Conservation (phyloP, 1,140 invertebrate species). For the Augochlora pura region DNA sequence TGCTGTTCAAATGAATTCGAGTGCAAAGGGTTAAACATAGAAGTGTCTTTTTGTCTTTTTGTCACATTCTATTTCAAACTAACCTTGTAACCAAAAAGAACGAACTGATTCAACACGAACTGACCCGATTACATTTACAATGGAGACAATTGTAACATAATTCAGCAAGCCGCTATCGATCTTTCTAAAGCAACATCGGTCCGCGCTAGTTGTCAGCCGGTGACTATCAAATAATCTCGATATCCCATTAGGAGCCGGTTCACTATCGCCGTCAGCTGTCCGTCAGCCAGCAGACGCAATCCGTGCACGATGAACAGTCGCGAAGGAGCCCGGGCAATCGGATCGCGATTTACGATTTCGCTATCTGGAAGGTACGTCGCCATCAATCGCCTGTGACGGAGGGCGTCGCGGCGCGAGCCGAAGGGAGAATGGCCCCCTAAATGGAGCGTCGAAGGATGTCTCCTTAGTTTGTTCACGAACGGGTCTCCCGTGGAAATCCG, state of each 20-base stretch:
- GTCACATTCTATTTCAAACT: no score
- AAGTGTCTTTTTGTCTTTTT: no score
- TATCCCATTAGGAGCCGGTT: not conserved
- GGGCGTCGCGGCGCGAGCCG: not conserved
- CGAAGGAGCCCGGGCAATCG: no score
- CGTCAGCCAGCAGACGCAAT: not conserved
- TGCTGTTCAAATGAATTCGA: no score
- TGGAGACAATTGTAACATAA: no score
- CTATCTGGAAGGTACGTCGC: constrained; percentile 23
- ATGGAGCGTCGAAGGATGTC: constrained; percentile 50
- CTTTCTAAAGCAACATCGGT: no score
- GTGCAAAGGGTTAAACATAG: no score
- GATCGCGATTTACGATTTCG: not conserved
- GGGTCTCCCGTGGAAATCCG: constrained; percentile 34
- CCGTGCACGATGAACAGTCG: not conserved
- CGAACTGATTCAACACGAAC: no score
- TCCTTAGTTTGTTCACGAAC: constrained; percentile 23
- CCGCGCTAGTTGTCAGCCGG: not conserved
- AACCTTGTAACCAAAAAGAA: no score
- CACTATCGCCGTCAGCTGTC: not conserved
- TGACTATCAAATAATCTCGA: not conserved
- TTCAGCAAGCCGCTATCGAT: no score
- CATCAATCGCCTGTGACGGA: constrained; percentile 44
- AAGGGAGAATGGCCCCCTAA: constrained; percentile 21
- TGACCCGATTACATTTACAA: no score